Conservation (phyloP, 2,797 vertebrate genomes). For the Hapalemur alaotrensis region DNA sequence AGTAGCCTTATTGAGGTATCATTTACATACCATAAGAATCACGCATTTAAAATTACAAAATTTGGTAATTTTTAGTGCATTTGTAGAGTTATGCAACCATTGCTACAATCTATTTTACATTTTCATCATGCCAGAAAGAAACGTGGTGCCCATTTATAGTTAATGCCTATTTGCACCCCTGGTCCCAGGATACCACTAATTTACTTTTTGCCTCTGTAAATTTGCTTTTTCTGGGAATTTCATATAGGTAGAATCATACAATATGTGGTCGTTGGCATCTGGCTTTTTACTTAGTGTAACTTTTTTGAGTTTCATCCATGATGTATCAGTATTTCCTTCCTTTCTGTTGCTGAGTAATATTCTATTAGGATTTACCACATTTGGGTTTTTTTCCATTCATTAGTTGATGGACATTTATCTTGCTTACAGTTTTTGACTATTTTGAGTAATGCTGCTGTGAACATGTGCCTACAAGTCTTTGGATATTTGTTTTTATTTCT, state of each 20-base stretch:
- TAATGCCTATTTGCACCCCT: neutral
- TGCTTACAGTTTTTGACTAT: neutral
- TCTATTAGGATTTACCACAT: neutral
- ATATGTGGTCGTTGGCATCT: neutral
- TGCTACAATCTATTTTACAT: neutral
- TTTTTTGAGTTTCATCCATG: neutral
- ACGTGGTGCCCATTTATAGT: neutral
- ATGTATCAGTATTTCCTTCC: neutral
- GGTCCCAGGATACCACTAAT: neutral
- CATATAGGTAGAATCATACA: neutral
- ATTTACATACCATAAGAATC: neutral
- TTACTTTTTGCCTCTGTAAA: neutral
- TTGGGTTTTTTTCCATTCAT: neutral
- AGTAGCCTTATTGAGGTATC: neutral
- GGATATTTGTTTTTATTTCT: neutral
- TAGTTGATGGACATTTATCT: neutral
- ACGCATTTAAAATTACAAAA: neutral
- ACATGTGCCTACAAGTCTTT: neutral
- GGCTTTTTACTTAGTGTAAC: neutral
- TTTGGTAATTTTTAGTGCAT: neutral
- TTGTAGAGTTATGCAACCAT: neutral
- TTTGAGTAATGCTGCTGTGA: neutral
- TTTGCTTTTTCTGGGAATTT: neutral
- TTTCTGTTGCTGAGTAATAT: neutral
- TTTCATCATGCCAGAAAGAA: neutral